phyloP scores from a whole-genome alignment of 2,797 vertebrate genomes.

The Trichosurus vulpecula region DNA sequence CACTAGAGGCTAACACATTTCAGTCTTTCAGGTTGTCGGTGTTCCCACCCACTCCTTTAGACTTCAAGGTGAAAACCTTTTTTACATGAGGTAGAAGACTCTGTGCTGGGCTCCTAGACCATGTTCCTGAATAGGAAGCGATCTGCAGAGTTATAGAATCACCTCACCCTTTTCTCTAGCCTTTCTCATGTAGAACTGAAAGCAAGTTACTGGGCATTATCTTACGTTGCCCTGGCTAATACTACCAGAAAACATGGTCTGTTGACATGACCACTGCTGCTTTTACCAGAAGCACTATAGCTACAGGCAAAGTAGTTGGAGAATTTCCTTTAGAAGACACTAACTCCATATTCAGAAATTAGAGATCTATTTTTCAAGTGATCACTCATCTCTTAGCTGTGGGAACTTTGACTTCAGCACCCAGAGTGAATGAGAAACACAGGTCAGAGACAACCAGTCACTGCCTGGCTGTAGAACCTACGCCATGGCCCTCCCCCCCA shows the following conservation, averaged over 20 bases:
- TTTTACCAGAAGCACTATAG: conserved; percentile 23
- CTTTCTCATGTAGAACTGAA: background rate
- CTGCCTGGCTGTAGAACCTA: background rate
- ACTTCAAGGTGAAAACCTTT: conserved; percentile 28
- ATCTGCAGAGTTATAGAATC: too few relatives aligned
- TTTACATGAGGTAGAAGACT: background rate
- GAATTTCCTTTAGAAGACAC: conserved; percentile 16
- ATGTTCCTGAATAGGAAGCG: background rate
- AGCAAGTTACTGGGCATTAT: background rate
- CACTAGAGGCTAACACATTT: conserved; percentile 59
- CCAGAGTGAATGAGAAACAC: background rate
- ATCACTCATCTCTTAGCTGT: background rate
- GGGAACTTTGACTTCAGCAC: background rate
- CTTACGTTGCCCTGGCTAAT: background rate
- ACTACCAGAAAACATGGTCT: conserved; percentile 35
- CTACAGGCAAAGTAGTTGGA: conserved; percentile 3
- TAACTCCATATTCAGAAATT: conserved; percentile 31
- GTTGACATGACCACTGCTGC: conserved; percentile 34
- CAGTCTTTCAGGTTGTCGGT: background rate
- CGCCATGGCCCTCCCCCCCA: background rate
- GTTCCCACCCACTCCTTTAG: conserved; percentile 41
- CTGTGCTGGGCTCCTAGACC: conserved; percentile 11
- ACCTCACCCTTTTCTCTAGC: background rate
- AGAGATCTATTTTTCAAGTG: background rate
- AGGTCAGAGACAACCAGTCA: background rate